phyloP scores from a whole-genome alignment of 2,888 invertebrate species.

The Chironomus tentans region DNA sequence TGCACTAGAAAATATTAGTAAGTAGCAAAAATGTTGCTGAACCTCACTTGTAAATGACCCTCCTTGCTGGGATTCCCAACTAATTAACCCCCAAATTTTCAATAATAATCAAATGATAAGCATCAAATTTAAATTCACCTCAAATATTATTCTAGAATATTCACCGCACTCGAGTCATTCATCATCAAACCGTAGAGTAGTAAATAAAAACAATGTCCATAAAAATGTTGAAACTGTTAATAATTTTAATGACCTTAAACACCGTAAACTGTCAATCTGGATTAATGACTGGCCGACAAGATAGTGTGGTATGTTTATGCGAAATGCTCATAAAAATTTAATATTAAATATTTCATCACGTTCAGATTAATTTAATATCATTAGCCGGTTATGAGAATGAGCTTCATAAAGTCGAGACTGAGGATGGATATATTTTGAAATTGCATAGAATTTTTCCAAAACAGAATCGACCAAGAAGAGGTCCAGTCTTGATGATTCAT shows the following conservation, averaged over 20 bases:
- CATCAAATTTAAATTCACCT: too few relatives aligned
- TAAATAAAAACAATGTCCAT: background rate
- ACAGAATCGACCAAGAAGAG: conserved; percentile 34
- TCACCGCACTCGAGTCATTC: too few relatives aligned
- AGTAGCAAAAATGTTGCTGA: too few relatives aligned
- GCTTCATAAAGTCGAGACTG: conserved; percentile 49
- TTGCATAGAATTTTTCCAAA: conserved; percentile 55
- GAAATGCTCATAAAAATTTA: background rate
- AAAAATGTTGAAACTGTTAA: background rate
- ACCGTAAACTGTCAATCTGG: background rate
- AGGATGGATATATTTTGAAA: conserved; percentile 60
- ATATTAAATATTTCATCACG: background rate
- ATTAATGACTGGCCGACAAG: background rate
- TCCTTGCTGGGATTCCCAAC: too few relatives aligned
- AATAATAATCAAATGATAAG: too few relatives aligned
- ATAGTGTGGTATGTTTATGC: background rate
- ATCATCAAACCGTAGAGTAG: too few relatives aligned
- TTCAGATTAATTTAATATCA: conserved; percentile 1
- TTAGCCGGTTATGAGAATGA: conserved; percentile 47
- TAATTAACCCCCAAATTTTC: too few relatives aligned
- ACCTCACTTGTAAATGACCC: too few relatives aligned
- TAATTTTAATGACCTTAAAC: background rate
- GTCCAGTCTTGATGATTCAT: conserved; percentile 50
- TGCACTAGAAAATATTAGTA: too few relatives aligned
- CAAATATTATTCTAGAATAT: too few relatives aligned